Conservation (phyloP, 2,797 vertebrate species). For the Halcyon chelicuti region DNA sequence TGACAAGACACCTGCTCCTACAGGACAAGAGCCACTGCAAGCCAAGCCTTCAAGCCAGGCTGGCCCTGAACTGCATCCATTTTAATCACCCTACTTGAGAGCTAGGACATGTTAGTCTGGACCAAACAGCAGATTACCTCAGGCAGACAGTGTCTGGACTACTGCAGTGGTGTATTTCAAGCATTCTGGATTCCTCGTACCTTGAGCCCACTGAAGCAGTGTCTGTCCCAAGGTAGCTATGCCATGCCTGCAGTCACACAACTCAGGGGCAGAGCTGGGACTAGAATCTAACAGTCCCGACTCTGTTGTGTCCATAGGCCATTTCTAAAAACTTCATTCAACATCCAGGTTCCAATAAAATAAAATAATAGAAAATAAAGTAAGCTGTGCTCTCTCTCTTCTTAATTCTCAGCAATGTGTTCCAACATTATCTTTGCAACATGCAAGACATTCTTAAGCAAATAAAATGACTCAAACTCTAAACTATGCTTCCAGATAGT, state of each 20-base stretch:
- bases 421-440: not conserved
- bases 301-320: not conserved
- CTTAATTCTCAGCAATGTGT: not conserved
- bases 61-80: not conserved
- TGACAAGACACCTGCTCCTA: not conserved
- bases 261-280: not conserved
- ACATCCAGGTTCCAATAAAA: not conserved
- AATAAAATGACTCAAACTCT: not conserved
- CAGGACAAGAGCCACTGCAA: not conserved
- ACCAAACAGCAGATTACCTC: not conserved
- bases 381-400: not conserved
- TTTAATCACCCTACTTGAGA: not conserved
- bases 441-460: not conserved
- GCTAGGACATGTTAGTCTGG: not conserved
- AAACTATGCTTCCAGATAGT: not conserved
- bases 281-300: not conserved
- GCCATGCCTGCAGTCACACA: not conserved
- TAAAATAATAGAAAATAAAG: not conserved
- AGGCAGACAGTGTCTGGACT: not conserved
- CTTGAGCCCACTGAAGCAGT: not conserved
- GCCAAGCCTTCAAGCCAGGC: not conserved
- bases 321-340: not conserved
- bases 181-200: not conserved
- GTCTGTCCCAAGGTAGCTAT: not conserved
- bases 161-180: not conserved